phyloP scores from a whole-genome alignment of 2,113 vertebrate species.

The Apteryx owenii region DNA sequence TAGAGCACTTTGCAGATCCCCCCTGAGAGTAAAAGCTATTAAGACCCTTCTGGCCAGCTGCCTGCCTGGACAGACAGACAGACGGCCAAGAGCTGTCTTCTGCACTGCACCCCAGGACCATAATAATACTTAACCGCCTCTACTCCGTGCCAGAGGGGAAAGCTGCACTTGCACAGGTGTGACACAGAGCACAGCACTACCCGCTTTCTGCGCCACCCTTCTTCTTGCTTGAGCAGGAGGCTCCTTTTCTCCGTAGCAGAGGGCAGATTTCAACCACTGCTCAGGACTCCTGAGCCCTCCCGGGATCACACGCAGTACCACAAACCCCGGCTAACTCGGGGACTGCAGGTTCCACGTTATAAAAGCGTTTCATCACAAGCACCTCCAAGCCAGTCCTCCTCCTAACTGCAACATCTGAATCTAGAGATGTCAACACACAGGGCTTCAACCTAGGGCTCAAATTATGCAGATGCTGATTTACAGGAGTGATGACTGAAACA shows the following conservation, averaged over 20 bases:
- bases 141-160: not conserved
- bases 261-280: fast-evolving
- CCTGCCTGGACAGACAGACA: not conserved
- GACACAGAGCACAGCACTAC: not conserved
- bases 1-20: not conserved
- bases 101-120: not conserved
- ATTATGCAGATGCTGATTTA: conserved; percentile 65
- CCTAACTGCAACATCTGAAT: not conserved
- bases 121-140: not conserved
- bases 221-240: not conserved
- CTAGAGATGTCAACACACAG: not conserved
- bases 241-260: not conserved
- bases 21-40: not conserved
- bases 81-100: not conserved
- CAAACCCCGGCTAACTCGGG: not conserved
- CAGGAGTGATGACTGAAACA: conserved; percentile 42
- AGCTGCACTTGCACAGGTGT: not conserved
- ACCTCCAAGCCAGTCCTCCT: not conserved
- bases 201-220: not conserved
- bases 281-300: not conserved
- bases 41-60: not conserved
- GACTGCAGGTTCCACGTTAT: not conserved
- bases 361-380: not conserved
- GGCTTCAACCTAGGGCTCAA: conserved; percentile 9
- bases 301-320: not conserved